phyloP scores from a whole-genome alignment of 2,113 vertebrate genomes.

The Leptocoma aspasia region DNA sequence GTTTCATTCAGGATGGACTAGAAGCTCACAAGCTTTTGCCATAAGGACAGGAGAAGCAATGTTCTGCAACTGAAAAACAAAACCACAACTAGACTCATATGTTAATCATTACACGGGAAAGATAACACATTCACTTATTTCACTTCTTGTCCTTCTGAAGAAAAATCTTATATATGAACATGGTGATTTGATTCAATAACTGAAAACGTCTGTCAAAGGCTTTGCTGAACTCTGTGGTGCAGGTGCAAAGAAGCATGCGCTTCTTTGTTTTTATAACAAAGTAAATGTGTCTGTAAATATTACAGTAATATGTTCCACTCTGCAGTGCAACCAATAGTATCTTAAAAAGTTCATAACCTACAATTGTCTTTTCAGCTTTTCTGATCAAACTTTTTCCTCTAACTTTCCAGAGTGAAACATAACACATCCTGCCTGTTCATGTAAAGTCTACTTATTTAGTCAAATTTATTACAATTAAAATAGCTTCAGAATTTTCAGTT shows the following conservation, averaged over 20 bases:
- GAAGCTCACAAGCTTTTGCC: background rate
- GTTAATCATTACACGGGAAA: constrained; percentile 22
- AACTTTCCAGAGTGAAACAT: background rate
- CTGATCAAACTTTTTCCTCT: background rate
- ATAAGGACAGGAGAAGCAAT: background rate
- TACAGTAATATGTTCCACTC: background rate
- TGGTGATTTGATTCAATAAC: accelerated
- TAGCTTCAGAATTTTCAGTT: background rate
- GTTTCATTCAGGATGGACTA: background rate
- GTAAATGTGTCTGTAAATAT: background rate
- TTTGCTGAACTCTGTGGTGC: background rate
- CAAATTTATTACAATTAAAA: background rate
- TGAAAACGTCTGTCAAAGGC: background rate
- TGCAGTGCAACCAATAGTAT: background rate
- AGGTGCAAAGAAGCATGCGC: accelerated
- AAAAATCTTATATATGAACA: background rate
- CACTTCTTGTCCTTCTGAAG: background rate
- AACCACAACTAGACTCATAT: background rate
- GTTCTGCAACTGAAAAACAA: background rate
- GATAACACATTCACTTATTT: background rate
- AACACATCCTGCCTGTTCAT: background rate
- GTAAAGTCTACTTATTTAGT: background rate
- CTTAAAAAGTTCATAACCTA: background rate
- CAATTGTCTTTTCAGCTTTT: background rate
- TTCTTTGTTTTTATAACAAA: background rate